Evolutionary conservation across 1,140 invertebrate species (phyloP), one percentile per base, ranked within the genome.

Genomic region (Holotrichia oblita): DNA sequence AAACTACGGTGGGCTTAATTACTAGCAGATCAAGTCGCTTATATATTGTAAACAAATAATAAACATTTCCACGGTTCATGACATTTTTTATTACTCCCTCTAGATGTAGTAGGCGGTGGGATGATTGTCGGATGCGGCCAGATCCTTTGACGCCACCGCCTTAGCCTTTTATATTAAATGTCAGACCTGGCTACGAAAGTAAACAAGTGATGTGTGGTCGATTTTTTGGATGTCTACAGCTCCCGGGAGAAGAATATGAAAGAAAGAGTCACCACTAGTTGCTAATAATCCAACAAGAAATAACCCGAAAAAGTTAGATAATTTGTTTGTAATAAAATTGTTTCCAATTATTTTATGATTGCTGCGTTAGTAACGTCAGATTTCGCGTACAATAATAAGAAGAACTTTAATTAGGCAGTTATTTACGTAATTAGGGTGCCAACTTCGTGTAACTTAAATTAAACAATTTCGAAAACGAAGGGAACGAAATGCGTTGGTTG

Each of bases 401-500:
- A n/a, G 48, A 55, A n/a, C 48, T 55, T 55, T 55, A 55, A 55
- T 55, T 55, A n/a, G 48, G 17, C 48, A 55, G n/a, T n/a, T 17
- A 55, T 17, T 55, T 55, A n/a, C 48, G 17, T 55, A 55, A 55
- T 55, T 55, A 55, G 48, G n/a, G 14, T 14, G 12, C 14, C 14
- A 17, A 55, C 48, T 55, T n/a, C 48, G 48, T n/a, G 27, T 55
- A 55, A 55, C 48, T 55, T 55, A 55, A 55, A 55, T 55, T 55
- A 55, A 55, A 7, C n/a, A 55, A 55, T 55, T 55, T 55, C 17
- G 27, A 55, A 55, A 55, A 14, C 48, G 48, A 55, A 55, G 48
- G 14, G 48, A 6, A 17, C 48, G 48, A 17, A 55, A 17, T 17
- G 48, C 48, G 14, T 2, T 0, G 14, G 48, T 17, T 2, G 48